Evolutionary conservation across 2,888 invertebrate genomes (phyloP).

Genomic region (Morpho deidamia): DNA sequence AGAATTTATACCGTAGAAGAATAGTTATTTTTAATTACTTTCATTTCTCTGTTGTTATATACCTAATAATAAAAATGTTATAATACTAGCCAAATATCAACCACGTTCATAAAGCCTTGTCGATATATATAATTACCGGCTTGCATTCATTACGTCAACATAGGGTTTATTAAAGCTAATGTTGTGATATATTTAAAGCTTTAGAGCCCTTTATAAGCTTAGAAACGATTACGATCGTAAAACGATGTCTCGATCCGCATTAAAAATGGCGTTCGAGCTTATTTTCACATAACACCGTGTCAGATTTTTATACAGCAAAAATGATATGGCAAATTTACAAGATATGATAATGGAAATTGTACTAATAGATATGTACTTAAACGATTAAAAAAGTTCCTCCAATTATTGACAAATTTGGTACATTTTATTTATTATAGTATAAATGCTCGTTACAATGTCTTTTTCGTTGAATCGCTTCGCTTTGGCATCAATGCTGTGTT

Average conservation of each 20-base stretch:
- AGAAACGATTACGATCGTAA: slow-evolving; percentile 24
- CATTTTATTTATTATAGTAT: slow-evolving; percentile 48
- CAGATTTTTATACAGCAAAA: slow-evolving; percentile 56
- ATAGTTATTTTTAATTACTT: too few relatives aligned
- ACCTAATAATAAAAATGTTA: too few relatives aligned
- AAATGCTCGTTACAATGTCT: slow-evolving; percentile 72
- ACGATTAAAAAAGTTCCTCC: slow-evolving; percentile 34
- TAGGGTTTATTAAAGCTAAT: slow-evolving; percentile 34
- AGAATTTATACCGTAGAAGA: too few relatives aligned
- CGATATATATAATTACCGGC: slow-evolving; percentile 18
- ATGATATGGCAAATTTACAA: slow-evolving; percentile 75
- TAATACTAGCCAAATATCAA: too few relatives aligned
- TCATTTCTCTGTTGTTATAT: too few relatives aligned
- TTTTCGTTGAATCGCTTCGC: slow-evolving; percentile 60
- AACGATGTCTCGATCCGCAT: slow-evolving; percentile 14
- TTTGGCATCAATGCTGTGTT: slow-evolving; percentile 58
- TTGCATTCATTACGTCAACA: slow-evolving; percentile 48
- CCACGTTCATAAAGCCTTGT: not conserved
- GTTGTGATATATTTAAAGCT: slow-evolving; percentile 56
- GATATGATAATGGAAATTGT: slow-evolving; percentile 74
- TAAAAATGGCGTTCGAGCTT: slow-evolving; percentile 29
- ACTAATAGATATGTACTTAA: slow-evolving; percentile 76
- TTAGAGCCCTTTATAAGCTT: slow-evolving; percentile 37
- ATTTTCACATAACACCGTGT: slow-evolving; percentile 17
- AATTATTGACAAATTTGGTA: slow-evolving; percentile 62